These are phyloP conservation scores for Bujurquina vittata DNA, from an alignment of 2,113 vertebrate species.

Conservation along the genomic window DNA sequence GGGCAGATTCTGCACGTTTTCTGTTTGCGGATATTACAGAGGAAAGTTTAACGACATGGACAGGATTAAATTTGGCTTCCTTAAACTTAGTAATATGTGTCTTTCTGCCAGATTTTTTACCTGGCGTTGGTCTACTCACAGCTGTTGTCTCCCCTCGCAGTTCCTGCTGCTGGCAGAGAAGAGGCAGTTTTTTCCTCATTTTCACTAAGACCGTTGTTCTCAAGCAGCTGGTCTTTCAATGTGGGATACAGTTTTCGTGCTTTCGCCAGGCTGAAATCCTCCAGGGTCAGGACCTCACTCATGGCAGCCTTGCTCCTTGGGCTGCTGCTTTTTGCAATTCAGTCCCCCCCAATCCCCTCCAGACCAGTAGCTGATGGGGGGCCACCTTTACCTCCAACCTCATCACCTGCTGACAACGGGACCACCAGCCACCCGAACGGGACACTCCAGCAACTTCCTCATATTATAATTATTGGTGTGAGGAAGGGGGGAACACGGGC, in stretches of 20 bases:
- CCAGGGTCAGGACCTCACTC: constrained; percentile 82
- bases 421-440: constrained; percentile 78
- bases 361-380: constrained; percentile 64
- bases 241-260: constrained; percentile 78
- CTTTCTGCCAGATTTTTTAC: background rate
- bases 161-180: constrained; percentile 40
- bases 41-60: background rate
- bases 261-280: constrained; percentile 82
- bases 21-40: background rate
- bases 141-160: constrained; percentile 46
- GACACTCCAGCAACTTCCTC: constrained; percentile 85
- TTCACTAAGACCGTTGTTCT: constrained; percentile 43
- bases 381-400: constrained; percentile 48
- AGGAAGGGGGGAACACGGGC: constrained; percentile 96
- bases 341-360: constrained; percentile 83
- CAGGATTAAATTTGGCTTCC: background rate
- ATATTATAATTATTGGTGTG: constrained; percentile 95
- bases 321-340: constrained; percentile 85
- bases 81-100: background rate
- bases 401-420: constrained; percentile 46
- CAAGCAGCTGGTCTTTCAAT: constrained; percentile 70
- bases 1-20: background rate
- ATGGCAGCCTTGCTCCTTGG: constrained; percentile 90
- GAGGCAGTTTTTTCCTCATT: constrained; percentile 24
- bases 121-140: constrained; percentile 28